Evolutionary conservation across 2,113 vertebrate genomes (phyloP).

Genomic region (Aphyosemion australe): DNA sequence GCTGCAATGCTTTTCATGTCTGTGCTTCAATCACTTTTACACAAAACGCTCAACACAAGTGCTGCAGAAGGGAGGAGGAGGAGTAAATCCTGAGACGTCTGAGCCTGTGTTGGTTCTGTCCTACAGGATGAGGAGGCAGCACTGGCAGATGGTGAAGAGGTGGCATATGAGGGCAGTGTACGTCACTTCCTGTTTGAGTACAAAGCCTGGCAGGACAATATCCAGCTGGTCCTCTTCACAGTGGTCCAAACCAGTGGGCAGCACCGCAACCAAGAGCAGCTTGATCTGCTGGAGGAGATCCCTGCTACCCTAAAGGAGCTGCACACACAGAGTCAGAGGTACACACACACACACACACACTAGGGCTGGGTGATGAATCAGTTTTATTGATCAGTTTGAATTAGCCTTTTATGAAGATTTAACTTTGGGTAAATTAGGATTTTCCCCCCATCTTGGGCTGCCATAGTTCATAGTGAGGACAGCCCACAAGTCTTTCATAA

Average conservation of each 20-base stretch:
- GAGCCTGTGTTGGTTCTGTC: constrained; percentile 15
- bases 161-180: constrained; percentile 94
- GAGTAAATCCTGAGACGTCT: background rate
- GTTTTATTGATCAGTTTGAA: too few relatives aligned
- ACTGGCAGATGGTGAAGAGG: constrained; percentile 92
- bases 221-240: constrained; percentile 95
- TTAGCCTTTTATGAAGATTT: too few relatives aligned
- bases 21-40: background rate
- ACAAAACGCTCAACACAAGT: background rate
- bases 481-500: too few relatives aligned
- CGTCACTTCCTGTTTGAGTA: constrained; percentile 95
- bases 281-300: constrained; percentile 95
- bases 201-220: constrained; percentile 98
- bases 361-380: too few relatives aligned
- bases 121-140: constrained; percentile 95
- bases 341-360: too few relatives aligned
- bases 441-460: too few relatives aligned
- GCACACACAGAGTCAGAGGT: constrained; percentile 93
- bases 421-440: too few relatives aligned
- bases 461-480: too few relatives aligned
- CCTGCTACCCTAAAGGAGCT: constrained; percentile 94
- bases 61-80: background rate
- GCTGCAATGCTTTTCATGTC: background rate
- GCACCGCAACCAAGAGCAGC: constrained; percentile 90
- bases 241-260: constrained; percentile 96